phyloP scores from a whole-genome alignment of 2,797 vertebrate species.

The Hydrolagus colliei region DNA sequence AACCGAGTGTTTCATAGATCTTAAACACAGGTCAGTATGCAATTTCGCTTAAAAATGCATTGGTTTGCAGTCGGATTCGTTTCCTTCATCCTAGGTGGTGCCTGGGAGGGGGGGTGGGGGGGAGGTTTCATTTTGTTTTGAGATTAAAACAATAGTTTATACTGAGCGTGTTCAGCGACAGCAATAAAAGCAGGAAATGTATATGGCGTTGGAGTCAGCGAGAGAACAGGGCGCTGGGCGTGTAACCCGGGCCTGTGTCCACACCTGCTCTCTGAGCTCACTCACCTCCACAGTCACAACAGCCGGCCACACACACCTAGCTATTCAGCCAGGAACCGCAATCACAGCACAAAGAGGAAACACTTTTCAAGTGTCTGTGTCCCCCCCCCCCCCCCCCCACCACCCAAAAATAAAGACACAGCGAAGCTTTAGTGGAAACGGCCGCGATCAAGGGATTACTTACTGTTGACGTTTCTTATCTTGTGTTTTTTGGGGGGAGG shows the following conservation, averaged over 20 bases:
- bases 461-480: background rate
- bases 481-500: too few relatives aligned
- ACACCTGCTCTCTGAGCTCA: background rate
- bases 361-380: background rate
- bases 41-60: background rate
- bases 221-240: background rate
- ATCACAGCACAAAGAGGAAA: background rate
- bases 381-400: too few relatives aligned
- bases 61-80: background rate
- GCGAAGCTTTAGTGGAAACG: background rate
- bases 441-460: too few relatives aligned
- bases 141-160: background rate
- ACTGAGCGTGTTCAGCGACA: background rate
- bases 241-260: background rate
- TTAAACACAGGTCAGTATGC: background rate
- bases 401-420: too few relatives aligned
- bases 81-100: constrained; percentile 3
- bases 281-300: background rate
- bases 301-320: background rate
- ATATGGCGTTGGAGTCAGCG: background rate
- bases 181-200: background rate
- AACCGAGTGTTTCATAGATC: background rate
- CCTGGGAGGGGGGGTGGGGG: background rate
- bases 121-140: background rate
- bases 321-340: background rate